phyloP scores from a whole-genome alignment of 2,888 invertebrate species.

The Ormyrus rosae region DNA sequence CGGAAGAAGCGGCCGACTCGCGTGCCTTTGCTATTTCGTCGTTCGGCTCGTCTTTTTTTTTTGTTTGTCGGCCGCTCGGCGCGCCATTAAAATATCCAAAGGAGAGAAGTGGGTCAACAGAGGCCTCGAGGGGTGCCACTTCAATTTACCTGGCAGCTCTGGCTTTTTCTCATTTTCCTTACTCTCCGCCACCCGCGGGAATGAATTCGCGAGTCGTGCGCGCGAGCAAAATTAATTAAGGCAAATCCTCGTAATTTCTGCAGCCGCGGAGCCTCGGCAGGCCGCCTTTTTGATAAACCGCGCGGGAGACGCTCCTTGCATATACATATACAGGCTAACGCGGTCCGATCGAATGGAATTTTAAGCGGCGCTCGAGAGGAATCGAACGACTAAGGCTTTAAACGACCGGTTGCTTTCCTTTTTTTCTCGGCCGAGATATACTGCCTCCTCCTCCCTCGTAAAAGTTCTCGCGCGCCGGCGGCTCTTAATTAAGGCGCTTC shows the following conservation, averaged over 20 bases:
- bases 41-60: not conserved
- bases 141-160: slow-evolving; percentile 1
- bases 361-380: not conserved
- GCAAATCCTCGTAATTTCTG: too few species aligned
- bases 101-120: slow-evolving; percentile 27
- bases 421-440: not conserved
- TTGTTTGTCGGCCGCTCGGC: not conserved
- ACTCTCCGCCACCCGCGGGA: too few species aligned
- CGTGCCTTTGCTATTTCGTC: too few species aligned
- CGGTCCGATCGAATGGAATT: slow-evolving; percentile 4
- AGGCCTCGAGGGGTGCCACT: not conserved
- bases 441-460: not conserved
- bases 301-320: not conserved
- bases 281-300: not conserved
- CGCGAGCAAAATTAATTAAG: not conserved
- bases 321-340: not conserved
- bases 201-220: not conserved
- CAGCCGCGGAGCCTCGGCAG: too few species aligned
- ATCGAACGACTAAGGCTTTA: not conserved
- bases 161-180: too few species aligned
- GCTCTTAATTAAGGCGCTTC: slow-evolving; percentile 49
- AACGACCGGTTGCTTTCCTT: not conserved
- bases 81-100: slow-evolving; percentile 22
- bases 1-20: too few species aligned
- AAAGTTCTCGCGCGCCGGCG: not conserved